Evolutionary conservation across 2,888 invertebrate species (phyloP), one percentile per base, ranked within the genome.

Genomic region (Noctua comes): DNA sequence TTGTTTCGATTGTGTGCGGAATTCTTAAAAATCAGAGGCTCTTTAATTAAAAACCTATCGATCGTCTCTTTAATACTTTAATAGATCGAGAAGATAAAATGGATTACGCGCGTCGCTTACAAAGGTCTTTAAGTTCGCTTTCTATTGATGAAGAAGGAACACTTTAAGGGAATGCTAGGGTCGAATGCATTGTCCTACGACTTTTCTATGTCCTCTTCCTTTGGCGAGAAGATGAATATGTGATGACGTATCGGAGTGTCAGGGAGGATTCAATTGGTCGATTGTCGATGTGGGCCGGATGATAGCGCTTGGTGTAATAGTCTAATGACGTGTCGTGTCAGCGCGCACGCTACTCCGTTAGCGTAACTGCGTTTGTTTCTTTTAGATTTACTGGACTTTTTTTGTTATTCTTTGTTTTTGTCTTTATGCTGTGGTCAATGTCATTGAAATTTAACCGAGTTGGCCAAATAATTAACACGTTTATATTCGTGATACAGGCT

Each of bases 231-330:
- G 16, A 73, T 48, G 36, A 68, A 51, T 31, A 21, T 51, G 65
- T 46, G 64, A 71, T 82, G 68, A 73, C 16, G 46, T 73, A 76
- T 40, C 69, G 65, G 70, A 79, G 79, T 69, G 83, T 80, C 80
- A 80, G 69, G 84, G 80, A 82, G 82, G 73, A 79, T 79, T 84
- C 88, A 91, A 91, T 90, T 90, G 89, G 87, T 89, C 85, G 69
- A 74, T 81, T 79, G 82, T 79, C 82, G 79, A 88, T 86, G 86
- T 85, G 73, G 84, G 84, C 92, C 91, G 92, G 92, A 92, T 89
- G 90, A 86, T 79, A 88, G 77, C 87, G 88, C 88, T 92, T 90
- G 88, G 57, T 82, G 82, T 87, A 91, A 91, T 87, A 83, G 84
- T 84, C 72, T 81, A 87, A 87, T 85, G 82, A 88, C 80, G 75